Evolutionary conservation across 2,113 vertebrate species (phyloP), one percentile per base, ranked within the genome.

Genomic region (Hyla sarda): DNA sequence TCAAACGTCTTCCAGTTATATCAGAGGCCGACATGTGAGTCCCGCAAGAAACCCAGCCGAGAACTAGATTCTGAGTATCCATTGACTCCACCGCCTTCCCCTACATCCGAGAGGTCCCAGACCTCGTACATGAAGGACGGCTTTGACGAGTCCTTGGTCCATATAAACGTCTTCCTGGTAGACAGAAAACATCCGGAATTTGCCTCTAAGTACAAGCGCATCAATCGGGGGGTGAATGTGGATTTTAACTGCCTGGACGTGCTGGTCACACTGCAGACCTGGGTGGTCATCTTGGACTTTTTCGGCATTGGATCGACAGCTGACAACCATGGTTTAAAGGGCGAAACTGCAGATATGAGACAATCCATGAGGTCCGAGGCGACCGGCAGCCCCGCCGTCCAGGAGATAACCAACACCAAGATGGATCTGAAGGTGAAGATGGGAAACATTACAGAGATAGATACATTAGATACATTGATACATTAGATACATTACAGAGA

Each of bases 231-330:
- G 2, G 91, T 99, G 58, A 97, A 99, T 13, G 94, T 99, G 11
- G 98, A 99, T 92, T 99, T 99, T 89, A 99, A 99, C 92, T 99
- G 98, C 90, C 90, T 99, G 78, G 98, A 99, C 54, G 95, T 99
- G 50, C 90, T 99, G 88, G 97, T 99, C 90, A 98, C 98, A 0
- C 92, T 99, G 78, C 98, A 99, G 88, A 99, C 98, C 45, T 99
- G 98, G 98, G 98, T 99, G 0, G 96, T 99, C 78, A 99, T 99
- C 81, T 91, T 99, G 77, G 98, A 99, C 91, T 99, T 99, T 89
- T 99, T 99, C 92, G 96, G 98, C 9, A 98, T 99, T 74, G 98
- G 98, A 72, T 99, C 98, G 82, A 99, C 98, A 12, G 98, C 98
- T 83, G 96, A 96, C 89, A 99, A 99, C 90, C 98, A 99, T 47